A percentile compares a stretch with the other conserved stretches of the same genome.
Conservation (phyloP, 2,797 vertebrate species). For the Danio jaintianensis region DNA sequence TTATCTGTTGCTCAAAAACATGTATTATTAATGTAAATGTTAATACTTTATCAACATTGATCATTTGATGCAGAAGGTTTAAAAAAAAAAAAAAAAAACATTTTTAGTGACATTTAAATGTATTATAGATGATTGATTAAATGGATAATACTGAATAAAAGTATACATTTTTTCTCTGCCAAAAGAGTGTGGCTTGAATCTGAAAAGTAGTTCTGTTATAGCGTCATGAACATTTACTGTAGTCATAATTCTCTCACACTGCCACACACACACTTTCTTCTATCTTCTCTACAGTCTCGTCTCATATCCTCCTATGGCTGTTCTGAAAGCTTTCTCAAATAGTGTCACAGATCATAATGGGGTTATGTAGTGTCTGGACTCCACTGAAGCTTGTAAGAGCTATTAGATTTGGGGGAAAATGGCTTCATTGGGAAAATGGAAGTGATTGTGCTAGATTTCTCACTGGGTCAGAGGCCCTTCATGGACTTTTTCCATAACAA, state of each 20-base stretch:
- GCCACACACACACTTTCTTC: not conserved
- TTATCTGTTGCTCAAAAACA: no score
- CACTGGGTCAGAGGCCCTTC: slow-evolving; percentile 34
- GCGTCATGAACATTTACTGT: not conserved
- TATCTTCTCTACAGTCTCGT: not conserved
- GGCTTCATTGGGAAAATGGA: slow-evolving; percentile 41
- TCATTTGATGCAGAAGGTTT: not conserved
- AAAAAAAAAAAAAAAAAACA: not conserved
- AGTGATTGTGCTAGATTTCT: slow-evolving; percentile 27
- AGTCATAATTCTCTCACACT: not conserved
- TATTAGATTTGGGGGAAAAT: slow-evolving; percentile 22
- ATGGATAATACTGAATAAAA: not conserved
- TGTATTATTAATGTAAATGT: no score
- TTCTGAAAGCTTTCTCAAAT: slow-evolving; percentile 28
- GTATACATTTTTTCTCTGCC: not conserved
- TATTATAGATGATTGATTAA: not conserved
- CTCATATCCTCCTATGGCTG: slow-evolving; percentile 50
- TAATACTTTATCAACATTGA: no score
- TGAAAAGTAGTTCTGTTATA: not conserved
- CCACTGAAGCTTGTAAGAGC: slow-evolving; percentile 16
- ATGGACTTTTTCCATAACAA: slow-evolving; percentile 50
- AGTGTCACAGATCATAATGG: slow-evolving; percentile 28
- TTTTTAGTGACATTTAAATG: not conserved
- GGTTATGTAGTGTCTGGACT: slow-evolving; percentile 26
- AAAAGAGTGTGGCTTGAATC: not conserved